These are phyloP conservation scores for Melinopterus prodromus DNA, from an alignment of 2,888 invertebrate species.

Conservation along the genomic window DNA sequence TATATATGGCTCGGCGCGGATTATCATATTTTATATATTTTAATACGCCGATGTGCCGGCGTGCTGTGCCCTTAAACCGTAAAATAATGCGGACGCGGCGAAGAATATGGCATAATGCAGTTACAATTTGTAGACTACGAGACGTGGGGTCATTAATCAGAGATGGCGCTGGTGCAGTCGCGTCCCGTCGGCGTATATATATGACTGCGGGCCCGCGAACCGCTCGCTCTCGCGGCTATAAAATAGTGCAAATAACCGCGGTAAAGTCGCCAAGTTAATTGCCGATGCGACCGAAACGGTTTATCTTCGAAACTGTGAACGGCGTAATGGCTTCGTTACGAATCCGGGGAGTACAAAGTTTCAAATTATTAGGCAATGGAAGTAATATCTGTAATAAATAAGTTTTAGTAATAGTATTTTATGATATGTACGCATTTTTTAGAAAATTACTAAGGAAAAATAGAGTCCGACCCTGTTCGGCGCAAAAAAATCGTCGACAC, in stretches of 20 bases:
- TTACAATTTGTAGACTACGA: slow-evolving; percentile 12
- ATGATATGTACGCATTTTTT: too few species aligned
- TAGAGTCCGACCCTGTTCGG: too few species aligned
- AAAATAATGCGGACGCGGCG: slow-evolving; percentile 13
- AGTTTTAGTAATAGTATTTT: too few species aligned
- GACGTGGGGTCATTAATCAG: slow-evolving; percentile 19
- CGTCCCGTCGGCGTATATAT: slow-evolving; percentile 26
- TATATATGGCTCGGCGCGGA: slow-evolving; percentile 4
- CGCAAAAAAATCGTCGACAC: too few species aligned
- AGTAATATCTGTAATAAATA: too few species aligned
- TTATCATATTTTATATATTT: slow-evolving; percentile 25
- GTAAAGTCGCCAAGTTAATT: slow-evolving; percentile 38
- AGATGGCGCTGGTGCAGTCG: not conserved
- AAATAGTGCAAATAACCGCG: slow-evolving; percentile 37
- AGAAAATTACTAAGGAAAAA: too few species aligned
- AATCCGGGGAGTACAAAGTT: not conserved
- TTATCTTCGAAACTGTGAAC: not conserved
- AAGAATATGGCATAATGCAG: slow-evolving; percentile 26
- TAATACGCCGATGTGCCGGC: slow-evolving; percentile 16
- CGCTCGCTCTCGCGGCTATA: slow-evolving; percentile 20
- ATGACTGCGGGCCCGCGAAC: slow-evolving; percentile 28
- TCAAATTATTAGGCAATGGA: too few species aligned
- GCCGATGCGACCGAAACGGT: slow-evolving; percentile 32
- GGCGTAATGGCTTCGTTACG: not conserved
- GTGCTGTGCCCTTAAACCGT: not conserved